Evolutionary conservation across 35 echinoderm and acorn worm species (phyloP), one percentile per base, ranked within the genome.

Genomic region (Heliocidaris erythrogramma): DNA sequence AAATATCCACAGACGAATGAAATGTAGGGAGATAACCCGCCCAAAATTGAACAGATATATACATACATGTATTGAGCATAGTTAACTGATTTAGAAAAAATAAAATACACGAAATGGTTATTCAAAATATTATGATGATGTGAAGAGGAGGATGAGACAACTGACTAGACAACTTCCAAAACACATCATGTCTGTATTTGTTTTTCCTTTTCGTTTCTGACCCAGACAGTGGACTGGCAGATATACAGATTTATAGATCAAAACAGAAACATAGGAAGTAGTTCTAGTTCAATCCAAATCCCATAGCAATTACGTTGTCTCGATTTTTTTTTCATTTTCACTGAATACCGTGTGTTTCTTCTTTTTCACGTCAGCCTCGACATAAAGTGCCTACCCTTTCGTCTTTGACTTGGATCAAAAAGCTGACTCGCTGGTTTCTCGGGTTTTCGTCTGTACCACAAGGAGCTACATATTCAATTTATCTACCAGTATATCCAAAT

Each of bases 281-380:
- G 87, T 89, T 32, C 31, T 48, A 89, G 87, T 89, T 48, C 47
- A 89, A 47, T 48, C 87, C 87, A 89, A 89, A 89, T 89, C 87
- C 87, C 87, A 13, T 31, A 47, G 18, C 87, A 89, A 89, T 89
- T 89, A 89, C 30, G 21, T 78, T 78, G 65, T 78, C 65, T 78
- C 18, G 65, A 78, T n/a, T 78, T 69, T 17, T 27, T 24, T 6
- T 18, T 78, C 27, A 5, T 78, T 24, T 56, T 14, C 11, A 56
- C 52, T 56, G 2, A 0, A 8, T 8, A 52, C 1, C 7, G 7
- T 52, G 49, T 56, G 10, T 56, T 11, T 10, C 52, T 56, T 14
- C 52, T 14, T 78, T 18, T 78, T 56, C 52, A 56, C 8, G 10
- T 56, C 65, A 27, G 65, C n/a, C 65, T 78, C 27, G 6, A 56